phyloP scores from a whole-genome alignment of 1,140 invertebrate genomes.

The Trissolcus basalis region DNA sequence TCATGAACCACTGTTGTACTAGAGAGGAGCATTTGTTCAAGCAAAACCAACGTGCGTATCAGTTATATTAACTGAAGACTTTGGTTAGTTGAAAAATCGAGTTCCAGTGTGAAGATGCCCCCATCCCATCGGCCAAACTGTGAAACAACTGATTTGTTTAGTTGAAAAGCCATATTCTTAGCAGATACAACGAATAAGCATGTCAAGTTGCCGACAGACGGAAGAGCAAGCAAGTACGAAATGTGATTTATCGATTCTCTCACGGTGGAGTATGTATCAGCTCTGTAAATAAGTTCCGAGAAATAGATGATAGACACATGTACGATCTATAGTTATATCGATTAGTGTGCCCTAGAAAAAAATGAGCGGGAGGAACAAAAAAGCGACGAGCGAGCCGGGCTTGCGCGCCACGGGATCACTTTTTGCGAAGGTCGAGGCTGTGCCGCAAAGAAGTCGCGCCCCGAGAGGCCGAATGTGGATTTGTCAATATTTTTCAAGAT shows the following conservation, averaged over 20 bases:
- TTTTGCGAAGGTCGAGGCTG: slow-evolving; percentile 39
- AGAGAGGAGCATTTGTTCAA: too few relatives aligned
- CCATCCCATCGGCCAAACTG: background rate
- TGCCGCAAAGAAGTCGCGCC: slow-evolving; percentile 26
- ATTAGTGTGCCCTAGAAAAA: slow-evolving; percentile 45
- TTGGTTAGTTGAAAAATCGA: background rate
- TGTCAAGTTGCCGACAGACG: slow-evolving; percentile 14
- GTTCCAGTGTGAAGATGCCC: too few relatives aligned
- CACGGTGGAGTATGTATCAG: slow-evolving; percentile 19
- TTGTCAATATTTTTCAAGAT: background rate
- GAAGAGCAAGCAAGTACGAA: slow-evolving; percentile 18
- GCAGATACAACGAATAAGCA: slow-evolving; percentile 45
- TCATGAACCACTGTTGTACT: too few relatives aligned
- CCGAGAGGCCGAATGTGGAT: slow-evolving; percentile 10
- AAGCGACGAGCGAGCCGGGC: background rate
- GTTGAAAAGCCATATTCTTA: slow-evolving; percentile 7
- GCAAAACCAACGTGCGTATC: background rate
- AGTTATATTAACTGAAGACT: slow-evolving; percentile 2
- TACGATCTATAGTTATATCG: slow-evolving; percentile 52
- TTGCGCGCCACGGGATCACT: slow-evolving; percentile 23
- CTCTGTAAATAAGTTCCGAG: slow-evolving; percentile 52
- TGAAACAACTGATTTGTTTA: slow-evolving; percentile 18
- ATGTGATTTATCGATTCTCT: slow-evolving; percentile 47
- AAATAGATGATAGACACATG: slow-evolving; percentile 46
- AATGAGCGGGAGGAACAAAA: slow-evolving; percentile 4